A percentile compares a stretch with the other conserved stretches of the same genome.
phyloP scores from a whole-genome alignment of 2,888 invertebrate species.

The Digitonthophagus gazella region DNA sequence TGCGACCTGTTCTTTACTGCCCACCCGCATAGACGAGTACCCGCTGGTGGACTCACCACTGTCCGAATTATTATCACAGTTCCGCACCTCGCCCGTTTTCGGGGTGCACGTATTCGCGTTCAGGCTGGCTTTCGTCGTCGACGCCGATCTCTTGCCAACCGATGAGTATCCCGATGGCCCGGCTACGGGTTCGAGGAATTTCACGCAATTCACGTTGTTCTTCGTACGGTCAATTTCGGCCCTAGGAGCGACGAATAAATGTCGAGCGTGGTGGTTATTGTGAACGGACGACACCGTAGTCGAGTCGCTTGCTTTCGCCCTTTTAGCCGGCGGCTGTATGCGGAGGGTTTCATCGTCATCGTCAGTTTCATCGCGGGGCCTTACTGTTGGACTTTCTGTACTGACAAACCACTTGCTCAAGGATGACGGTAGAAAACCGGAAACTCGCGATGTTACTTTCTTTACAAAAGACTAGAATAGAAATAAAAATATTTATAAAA shows the following conservation, averaged over 20 bases:
- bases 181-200: conserved; percentile 43
- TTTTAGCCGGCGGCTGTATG: conserved; percentile 54
- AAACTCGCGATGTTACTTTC: conserved; percentile 64
- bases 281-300: conserved; percentile 11
- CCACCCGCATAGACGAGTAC: conserved; percentile 52
- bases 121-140: conserved; percentile 23
- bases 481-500: conserved; percentile 17
- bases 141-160: conserved; percentile 33
- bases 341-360: conserved; percentile 49
- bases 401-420: conserved; percentile 57
- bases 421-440: conserved; percentile 62
- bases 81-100: conserved; percentile 27
- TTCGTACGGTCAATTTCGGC: neutral
- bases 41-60: conserved; percentile 60
- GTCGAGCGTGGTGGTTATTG: conserved; percentile 6
- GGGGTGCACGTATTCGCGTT: conserved; percentile 18
- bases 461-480: conserved; percentile 67
- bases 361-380: conserved; percentile 50
- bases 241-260: neutral
- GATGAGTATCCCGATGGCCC: conserved; percentile 46
- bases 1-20: conserved; percentile 42
- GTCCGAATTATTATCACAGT: conserved; percentile 56
- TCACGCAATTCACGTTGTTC: conserved; percentile 13
- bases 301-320: conserved; percentile 38
- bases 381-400: conserved; percentile 35